Evolutionary conservation across 2,797 vertebrate species (phyloP).

Genomic region (Sebastolobus alascanus): DNA sequence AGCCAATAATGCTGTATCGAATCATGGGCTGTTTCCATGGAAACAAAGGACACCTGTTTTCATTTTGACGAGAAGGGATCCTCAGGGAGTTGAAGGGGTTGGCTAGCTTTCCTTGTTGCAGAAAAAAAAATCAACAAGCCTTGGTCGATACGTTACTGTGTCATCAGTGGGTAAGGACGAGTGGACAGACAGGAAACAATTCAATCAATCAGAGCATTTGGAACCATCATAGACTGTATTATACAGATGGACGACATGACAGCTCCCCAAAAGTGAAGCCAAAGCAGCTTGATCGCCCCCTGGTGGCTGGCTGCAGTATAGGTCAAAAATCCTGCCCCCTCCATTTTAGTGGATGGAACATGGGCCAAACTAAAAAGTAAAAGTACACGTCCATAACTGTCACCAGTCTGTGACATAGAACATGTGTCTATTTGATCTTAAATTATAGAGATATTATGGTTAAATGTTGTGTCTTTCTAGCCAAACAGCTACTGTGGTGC

Average conservation of each 20-base stretch:
- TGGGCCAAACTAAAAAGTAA: too few species aligned
- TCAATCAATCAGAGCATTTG: neutral
- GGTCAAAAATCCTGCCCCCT: fast-evolving
- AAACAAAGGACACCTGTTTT: constrained; percentile 67
- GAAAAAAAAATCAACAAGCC: neutral
- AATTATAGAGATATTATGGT: too few species aligned
- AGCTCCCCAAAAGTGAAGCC: too few species aligned
- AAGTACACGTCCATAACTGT: too few species aligned
- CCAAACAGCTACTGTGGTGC: too few species aligned
- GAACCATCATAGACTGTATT: too few species aligned
- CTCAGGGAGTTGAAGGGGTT: neutral
- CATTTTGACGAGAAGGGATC: constrained; percentile 33
- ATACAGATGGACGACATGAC: too few species aligned
- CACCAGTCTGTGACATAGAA: too few species aligned
- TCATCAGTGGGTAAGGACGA: too few species aligned
- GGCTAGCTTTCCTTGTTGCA: neutral
- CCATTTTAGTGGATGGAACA: fast-evolving
- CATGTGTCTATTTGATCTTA: too few species aligned
- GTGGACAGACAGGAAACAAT: neutral
- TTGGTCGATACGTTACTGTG: neutral
- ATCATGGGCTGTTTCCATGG: constrained; percentile 66
- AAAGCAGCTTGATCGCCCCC: fast-evolving
- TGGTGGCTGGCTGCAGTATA: too few species aligned
- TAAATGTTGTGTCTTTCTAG: too few species aligned
- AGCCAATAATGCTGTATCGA: constrained; percentile 38